These are phyloP conservation scores for Xiphias gladius DNA, from an alignment of 2,113 vertebrate species.

Conservation along the genomic window DNA sequence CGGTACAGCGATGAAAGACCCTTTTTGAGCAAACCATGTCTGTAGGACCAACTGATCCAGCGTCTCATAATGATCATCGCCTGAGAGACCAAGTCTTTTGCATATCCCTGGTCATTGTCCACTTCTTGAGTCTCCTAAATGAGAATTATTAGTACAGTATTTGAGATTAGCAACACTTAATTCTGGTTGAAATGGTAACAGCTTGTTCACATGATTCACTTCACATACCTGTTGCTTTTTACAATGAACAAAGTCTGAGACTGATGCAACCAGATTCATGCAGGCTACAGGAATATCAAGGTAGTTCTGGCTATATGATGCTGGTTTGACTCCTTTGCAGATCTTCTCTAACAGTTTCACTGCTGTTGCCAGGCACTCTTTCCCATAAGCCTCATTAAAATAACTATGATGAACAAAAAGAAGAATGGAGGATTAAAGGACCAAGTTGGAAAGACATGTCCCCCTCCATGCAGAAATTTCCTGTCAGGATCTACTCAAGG, in stretches of 20 bases:
- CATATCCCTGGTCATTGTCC: background rate
- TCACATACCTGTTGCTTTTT: constrained; percentile 55
- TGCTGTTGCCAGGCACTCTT: constrained; percentile 63
- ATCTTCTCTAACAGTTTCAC: constrained; percentile 79
- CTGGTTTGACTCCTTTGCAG: constrained; percentile 61
- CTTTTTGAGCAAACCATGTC: constrained; percentile 33
- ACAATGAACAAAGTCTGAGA: constrained; percentile 61
- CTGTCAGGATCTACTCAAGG: background rate
- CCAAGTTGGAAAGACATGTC: background rate
- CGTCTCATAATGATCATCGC: constrained; percentile 57
- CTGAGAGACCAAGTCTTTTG: constrained; percentile 39
- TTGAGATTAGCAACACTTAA: background rate
- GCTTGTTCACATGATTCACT: background rate
- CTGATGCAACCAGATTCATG: constrained; percentile 75
- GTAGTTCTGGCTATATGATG: background rate
- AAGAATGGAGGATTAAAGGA: background rate
- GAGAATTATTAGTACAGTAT: background rate
- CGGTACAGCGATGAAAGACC: rapidly evolving
- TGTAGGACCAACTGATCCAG: constrained; percentile 74
- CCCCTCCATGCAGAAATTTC: background rate
- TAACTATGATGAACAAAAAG: constrained; percentile 53
- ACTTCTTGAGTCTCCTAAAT: constrained; percentile 44
- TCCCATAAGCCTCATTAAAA: constrained; percentile 65
- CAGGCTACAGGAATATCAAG: constrained; percentile 70
- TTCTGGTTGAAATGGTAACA: background rate